Base-by-base conservation (phyloP, 1,140 invertebrate genomes). In the Leptinotarsa lineolata region DNA sequence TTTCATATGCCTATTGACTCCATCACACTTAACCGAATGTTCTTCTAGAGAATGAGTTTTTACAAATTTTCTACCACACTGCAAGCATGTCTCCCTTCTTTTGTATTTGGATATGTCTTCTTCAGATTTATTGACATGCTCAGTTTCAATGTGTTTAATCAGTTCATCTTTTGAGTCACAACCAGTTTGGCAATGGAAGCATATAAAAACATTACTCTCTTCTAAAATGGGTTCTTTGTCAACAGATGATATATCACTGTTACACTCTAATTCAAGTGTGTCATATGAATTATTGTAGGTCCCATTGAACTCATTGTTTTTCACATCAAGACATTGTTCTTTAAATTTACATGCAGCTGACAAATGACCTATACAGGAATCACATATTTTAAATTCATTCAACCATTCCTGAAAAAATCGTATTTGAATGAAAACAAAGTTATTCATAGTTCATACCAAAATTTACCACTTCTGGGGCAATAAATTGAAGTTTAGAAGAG, bases 151-250 rank as follows among this genome's bases (percentile, higher is more conserved):
- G 22, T 77, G 75, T n/a, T 21, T 20, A 12, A 69, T 39, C 4
- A 77, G 46, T 15, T 70, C 70, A 16, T 72, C 68, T 65, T 72
- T 74, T n/a, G 59, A 44, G 1, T 5, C 61, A 58, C 67, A 72
- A 11, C n/a, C 65, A n/a, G 30, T 30, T 8, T 45, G 22, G 45
- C 75, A 77, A 18, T 72, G n/a, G 39, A 39, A 67, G 21, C 70
- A 72, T 20, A 72, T 54, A 24, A 64, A 72, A 65, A 44, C 22
- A 13, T 72, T 21, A 24, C 21, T 30, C 3, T 60, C 69, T 67
- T n/a, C 13, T 45, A 24, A 24, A 46, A 15, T 44, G 13, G 16
- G 13, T 11, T 70, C 69, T 71, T 59, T 30, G 61, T 71, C 61
- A 13, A 22, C 30, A 61, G n/a, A 54, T 54, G n/a, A 18, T 54